Conservation (phyloP, 1,140 invertebrate genomes). For the Rhagoletis zephyria region DNA sequence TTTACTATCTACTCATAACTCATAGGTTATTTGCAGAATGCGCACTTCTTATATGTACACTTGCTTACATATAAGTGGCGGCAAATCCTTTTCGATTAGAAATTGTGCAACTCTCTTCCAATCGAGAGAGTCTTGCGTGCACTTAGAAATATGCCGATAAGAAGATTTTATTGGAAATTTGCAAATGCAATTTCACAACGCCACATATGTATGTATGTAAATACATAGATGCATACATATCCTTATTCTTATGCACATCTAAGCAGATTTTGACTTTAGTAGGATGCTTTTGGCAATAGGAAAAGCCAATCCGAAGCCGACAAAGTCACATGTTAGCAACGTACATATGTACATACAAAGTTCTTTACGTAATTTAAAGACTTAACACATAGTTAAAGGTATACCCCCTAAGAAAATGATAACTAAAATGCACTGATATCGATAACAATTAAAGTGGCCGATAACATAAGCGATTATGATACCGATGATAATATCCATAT, state of each 20-base stretch:
- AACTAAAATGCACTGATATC: too few relatives aligned
- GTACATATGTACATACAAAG: not conserved
- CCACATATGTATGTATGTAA: too few relatives aligned
- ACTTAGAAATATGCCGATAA: conserved; percentile 28
- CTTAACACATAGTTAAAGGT: too few relatives aligned
- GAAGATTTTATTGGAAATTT: conserved; percentile 32
- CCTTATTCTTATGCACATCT: too few relatives aligned
- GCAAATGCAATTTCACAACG: not conserved
- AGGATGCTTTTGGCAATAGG: too few relatives aligned
- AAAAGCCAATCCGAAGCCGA: too few relatives aligned
- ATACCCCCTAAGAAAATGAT: too few relatives aligned
- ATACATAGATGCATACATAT: too few relatives aligned
- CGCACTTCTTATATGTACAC: not conserved
- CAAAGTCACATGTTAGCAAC: not conserved
- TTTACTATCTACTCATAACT: not conserved
- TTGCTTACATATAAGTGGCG: not conserved
- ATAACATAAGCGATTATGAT: not conserved
- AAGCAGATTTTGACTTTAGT: too few relatives aligned
- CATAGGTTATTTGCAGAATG: not conserved
- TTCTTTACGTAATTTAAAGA: not conserved
- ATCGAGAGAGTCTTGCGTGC: not conserved
- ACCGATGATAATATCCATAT: not conserved
- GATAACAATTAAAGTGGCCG: too few relatives aligned
- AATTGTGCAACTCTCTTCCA: not conserved
- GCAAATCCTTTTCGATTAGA: conserved; percentile 24